A percentile compares a stretch with the other conserved stretches of the same genome.
Conservation (phyloP, 2,113 vertebrate genomes). For the Numida meleagris region DNA sequence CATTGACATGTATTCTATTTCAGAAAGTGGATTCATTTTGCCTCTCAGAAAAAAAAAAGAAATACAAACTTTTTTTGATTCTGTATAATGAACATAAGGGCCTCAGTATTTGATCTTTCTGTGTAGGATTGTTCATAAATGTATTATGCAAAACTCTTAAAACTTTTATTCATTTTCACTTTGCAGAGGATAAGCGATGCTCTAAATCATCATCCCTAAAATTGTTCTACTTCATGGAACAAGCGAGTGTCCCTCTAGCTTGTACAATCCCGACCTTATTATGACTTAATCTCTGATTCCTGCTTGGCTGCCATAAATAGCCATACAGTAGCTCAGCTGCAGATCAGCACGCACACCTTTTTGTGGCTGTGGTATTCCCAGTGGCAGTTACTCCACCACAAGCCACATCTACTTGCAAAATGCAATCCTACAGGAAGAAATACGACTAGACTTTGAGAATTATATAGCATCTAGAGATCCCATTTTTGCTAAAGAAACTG, state of each 20-base stretch:
- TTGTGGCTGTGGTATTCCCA: conserved; percentile 6
- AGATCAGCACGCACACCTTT: conserved; percentile 39
- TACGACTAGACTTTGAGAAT: not conserved
- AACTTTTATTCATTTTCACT: not conserved
- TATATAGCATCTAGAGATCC: not conserved
- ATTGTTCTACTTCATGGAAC: conserved; percentile 23
- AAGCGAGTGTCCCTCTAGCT: not conserved
- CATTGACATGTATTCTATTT: not conserved
- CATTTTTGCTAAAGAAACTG: not conserved
- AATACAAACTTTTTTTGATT: not conserved
- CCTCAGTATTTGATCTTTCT: not conserved
- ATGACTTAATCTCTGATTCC: conserved; percentile 52
- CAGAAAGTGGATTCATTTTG: not conserved
- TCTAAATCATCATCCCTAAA: conserved; percentile 9
- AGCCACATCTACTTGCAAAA: conserved; percentile 17
- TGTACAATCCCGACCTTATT: conserved; percentile 39
- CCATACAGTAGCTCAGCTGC: conserved; percentile 30
- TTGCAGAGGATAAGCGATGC: not conserved
- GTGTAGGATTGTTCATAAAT: not conserved
- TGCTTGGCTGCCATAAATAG: conserved; percentile 49
- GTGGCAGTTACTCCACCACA: conserved; percentile 7
- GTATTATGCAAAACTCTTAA: not conserved
- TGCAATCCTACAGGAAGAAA: not conserved
- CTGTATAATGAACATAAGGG: not conserved
- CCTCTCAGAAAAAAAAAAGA: not conserved